Conservation (phyloP, 2,797 vertebrate species). For the Catharus ustulatus region DNA sequence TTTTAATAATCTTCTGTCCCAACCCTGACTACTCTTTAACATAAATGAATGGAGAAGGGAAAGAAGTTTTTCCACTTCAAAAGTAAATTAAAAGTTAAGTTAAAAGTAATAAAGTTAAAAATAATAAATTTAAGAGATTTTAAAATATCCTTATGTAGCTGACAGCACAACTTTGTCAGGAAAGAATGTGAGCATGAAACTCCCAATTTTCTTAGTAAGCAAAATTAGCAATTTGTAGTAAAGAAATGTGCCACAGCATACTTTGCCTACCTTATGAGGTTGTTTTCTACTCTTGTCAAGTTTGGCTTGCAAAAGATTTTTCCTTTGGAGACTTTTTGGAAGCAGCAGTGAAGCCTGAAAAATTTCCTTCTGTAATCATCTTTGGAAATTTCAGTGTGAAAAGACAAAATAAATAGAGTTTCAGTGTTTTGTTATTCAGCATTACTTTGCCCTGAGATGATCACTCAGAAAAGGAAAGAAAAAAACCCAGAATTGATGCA, state of each 20-base stretch:
- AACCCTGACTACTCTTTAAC: neutral
- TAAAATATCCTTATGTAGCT: neutral
- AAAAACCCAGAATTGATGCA: neutral
- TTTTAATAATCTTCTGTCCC: neutral
- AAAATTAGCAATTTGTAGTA: neutral
- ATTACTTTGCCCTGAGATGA: neutral
- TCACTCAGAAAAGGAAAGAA: neutral
- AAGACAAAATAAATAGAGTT: neutral
- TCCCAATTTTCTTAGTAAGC: neutral
- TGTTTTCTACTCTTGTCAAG: neutral
- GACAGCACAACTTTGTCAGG: neutral
- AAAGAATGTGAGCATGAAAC: neutral
- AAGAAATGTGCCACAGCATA: neutral
- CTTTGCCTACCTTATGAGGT: neutral
- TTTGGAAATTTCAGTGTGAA: neutral
- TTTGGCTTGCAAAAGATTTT: neutral
- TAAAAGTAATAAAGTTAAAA: neutral
- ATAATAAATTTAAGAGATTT: neutral
- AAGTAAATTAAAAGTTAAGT: neutral
- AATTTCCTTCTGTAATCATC: neutral
- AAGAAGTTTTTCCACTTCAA: neutral
- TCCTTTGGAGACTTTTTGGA: neutral
- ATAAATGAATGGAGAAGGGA: neutral
- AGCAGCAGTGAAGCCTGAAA: neutral
- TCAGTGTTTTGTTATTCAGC: neutral